Conservation (phyloP, 2,797 vertebrate species). For the Pempheris klunzingeri region DNA sequence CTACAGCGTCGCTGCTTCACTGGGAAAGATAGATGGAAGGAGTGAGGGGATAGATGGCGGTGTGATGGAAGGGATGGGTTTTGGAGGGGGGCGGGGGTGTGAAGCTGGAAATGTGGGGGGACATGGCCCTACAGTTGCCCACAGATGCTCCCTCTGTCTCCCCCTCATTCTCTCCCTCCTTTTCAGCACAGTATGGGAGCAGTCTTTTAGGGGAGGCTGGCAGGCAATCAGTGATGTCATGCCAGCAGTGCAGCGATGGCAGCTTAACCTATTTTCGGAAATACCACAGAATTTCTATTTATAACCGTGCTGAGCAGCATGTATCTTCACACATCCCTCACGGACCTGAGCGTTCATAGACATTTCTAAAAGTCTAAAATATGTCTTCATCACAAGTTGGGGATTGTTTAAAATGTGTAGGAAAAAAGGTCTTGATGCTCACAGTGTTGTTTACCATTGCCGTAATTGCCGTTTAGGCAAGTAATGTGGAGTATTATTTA, state of each 20-base stretch:
- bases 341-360: slow-evolving; percentile 72
- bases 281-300: slow-evolving; percentile 88
- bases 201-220: slow-evolving; percentile 80
- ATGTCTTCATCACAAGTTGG: slow-evolving; percentile 42
- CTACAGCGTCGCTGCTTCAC: slow-evolving; percentile 51
- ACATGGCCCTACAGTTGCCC: slow-evolving; percentile 49
- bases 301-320: slow-evolving; percentile 85
- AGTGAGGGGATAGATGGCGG: slow-evolving; percentile 46
- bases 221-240: slow-evolving; percentile 89
- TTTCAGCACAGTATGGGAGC: slow-evolving; percentile 73
- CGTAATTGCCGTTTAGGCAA: slow-evolving; percentile 30
- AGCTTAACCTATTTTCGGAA: slow-evolving; percentile 92
- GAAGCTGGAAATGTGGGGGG: slow-evolving; percentile 37
- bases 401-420: slow-evolving; percentile 23
- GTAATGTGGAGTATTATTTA: slow-evolving; percentile 15
- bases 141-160: slow-evolving; percentile 68
- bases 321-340: slow-evolving; percentile 81
- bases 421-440: slow-evolving; percentile 11
- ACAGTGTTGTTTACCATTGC: slow-evolving; percentile 30
- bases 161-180: slow-evolving; percentile 56
- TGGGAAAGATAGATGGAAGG: slow-evolving; percentile 67
- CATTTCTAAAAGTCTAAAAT: slow-evolving; percentile 63
- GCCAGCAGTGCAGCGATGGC: slow-evolving; percentile 86
- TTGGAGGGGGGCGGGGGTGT: neutral
- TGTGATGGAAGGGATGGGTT: slow-evolving; percentile 52